These are phyloP conservation scores for Fissipunctia ypsillon DNA, from an alignment of 2,888 invertebrate genomes.

Conservation along the genomic window DNA sequence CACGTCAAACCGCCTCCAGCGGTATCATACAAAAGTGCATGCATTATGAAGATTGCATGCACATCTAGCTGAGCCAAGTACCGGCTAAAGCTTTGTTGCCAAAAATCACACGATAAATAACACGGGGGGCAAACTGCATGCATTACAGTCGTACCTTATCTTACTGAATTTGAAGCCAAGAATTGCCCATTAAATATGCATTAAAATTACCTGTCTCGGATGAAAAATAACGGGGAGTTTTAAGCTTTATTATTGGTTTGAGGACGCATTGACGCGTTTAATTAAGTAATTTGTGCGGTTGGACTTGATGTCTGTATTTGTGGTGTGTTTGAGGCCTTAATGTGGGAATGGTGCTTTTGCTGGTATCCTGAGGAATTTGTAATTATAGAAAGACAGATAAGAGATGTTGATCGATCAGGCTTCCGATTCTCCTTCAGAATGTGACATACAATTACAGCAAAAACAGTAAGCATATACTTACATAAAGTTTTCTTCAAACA, in stretches of 20 bases:
- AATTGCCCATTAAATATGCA: constrained; percentile 90
- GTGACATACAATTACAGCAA: not conserved
- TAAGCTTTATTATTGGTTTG: constrained; percentile 75
- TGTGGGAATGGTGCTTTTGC: constrained; percentile 16
- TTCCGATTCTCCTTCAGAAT: not conserved
- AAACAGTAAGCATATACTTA: too few relatives aligned
- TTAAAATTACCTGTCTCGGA: constrained; percentile 90
- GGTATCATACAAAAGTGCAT: constrained; percentile 86
- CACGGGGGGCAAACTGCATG: constrained; percentile 88
- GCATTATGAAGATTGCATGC: constrained; percentile 90
- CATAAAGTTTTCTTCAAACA: too few relatives aligned
- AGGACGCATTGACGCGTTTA: constrained; percentile 62
- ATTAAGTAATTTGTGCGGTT: constrained; percentile 58
- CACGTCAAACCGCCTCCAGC: constrained; percentile 74
- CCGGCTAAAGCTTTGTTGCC: constrained; percentile 86
- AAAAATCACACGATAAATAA: constrained; percentile 91
- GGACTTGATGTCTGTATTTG: constrained; percentile 39
- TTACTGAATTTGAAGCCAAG: constrained; percentile 90
- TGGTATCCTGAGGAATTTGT: constrained; percentile 27
- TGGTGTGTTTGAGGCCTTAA: constrained; percentile 34
- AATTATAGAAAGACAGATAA: constrained; percentile 40
- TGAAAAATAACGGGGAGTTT: constrained; percentile 82
- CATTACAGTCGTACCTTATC: constrained; percentile 90
- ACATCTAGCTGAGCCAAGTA: constrained; percentile 89
- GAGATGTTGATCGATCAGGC: constrained; percentile 1